Evolutionary conservation across 2,888 invertebrate species (phyloP), one percentile per base, ranked within the genome.

Genomic region (Spodoptera exigua): DNA sequence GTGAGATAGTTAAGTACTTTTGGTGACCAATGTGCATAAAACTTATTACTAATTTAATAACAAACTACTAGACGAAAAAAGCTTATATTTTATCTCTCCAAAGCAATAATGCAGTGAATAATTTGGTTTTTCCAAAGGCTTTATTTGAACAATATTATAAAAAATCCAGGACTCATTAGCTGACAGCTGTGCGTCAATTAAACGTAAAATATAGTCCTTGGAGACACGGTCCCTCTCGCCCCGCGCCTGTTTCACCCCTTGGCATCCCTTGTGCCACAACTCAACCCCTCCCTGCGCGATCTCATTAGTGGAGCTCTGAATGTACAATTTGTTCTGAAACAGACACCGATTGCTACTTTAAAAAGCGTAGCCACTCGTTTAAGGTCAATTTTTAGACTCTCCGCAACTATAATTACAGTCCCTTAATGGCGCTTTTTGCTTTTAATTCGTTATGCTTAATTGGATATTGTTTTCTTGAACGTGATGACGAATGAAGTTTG

Each of bases 161-260:
- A 89, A 77, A 91, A 89, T 86, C 86, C 82, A 85, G 85, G 87
- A 89, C 91, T 93, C 90, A 91, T 92, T 92, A 92, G 85, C 88
- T 90, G 92, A 92, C 92, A 90, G 91, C 90, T 89, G 90, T 84
- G 92, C 90, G 91, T 92, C 93, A 93, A 92, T 93, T 93, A 93
- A 92, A 91, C 89, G 88, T 92, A 90, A 93, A 93, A 92, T 93
- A 93, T 91, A 88, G 92, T 88, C 90, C 87, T 85, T 76, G 84
- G 88, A 87, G 88, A 88, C 86, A 85, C 81, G 59, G 47, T 52
- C 46, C 69, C 72, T 70, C 79, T 61, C 76, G 57, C 71, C 57
- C 62, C 65, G 72, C 79, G 53, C 65, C 74, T 74, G 60, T 61
- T 64, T 62, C 67, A 63, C 74, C 79, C 79, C 79, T 71, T 70